phyloP scores from a whole-genome alignment of 1,140 invertebrate genomes.

The Agrypnia vestita region DNA sequence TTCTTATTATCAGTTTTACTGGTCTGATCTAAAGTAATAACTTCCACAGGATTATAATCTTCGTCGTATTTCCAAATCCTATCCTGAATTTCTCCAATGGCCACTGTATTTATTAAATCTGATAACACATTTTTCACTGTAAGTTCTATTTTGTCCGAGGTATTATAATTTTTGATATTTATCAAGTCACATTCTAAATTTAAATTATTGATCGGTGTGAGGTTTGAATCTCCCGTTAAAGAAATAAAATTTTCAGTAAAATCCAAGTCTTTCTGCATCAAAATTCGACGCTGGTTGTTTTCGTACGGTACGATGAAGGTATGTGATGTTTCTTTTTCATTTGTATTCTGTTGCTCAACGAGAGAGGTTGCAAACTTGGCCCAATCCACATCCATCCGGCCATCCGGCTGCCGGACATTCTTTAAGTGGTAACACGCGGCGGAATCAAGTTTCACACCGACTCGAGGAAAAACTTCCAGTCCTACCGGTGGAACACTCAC shows the following conservation, averaged over 20 bases:
- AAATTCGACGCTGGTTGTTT: conserved; percentile 64
- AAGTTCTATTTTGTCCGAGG: conserved; percentile 42
- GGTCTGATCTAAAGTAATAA: conserved; percentile 45
- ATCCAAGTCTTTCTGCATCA: conserved; percentile 61
- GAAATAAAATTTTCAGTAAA: conserved; percentile 31
- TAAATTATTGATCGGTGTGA: conserved; percentile 29
- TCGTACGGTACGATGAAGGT: conserved; percentile 64
- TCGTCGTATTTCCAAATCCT: conserved; percentile 54
- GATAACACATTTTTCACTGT: conserved; percentile 62
- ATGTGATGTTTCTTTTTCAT: conserved; percentile 52
- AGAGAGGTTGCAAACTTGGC: conserved; percentile 66
- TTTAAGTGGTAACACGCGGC: conserved; percentile 58
- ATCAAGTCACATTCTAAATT: conserved; percentile 19
- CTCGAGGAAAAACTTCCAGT: conserved; percentile 64
- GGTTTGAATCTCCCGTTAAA: background rate
- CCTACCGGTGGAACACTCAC: conserved; percentile 64
- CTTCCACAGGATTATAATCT: conserved; percentile 46
- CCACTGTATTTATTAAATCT: conserved; percentile 64
- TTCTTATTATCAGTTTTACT: conserved; percentile 56
- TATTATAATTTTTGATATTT: conserved; percentile 46
- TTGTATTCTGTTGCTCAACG: conserved; percentile 51
- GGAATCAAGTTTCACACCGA: conserved; percentile 63
- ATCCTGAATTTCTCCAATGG: conserved; percentile 64
- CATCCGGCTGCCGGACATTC: conserved; percentile 52
- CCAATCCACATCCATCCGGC: conserved; percentile 62